phyloP scores from a whole-genome alignment of 2,797 vertebrate genomes.

The Cynopterus sphinx region DNA sequence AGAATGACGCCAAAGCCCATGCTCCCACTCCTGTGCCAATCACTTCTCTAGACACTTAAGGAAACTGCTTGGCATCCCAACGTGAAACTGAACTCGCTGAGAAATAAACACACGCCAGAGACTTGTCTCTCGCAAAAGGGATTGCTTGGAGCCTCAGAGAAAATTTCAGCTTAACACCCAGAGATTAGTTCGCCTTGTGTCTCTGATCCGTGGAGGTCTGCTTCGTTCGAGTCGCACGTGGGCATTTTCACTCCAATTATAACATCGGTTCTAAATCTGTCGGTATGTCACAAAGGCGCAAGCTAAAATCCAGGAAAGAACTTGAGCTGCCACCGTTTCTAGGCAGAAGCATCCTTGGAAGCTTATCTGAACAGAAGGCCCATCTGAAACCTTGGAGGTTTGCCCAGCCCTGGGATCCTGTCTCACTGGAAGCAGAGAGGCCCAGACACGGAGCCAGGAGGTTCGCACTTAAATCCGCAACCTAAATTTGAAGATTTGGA shows the following conservation, averaged over 20 bases:
- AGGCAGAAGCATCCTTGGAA: constrained; percentile 62
- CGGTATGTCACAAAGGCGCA: constrained; percentile 58
- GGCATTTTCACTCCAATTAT: constrained; percentile 48
- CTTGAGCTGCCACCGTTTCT: constrained; percentile 22
- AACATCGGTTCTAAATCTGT: constrained; percentile 64
- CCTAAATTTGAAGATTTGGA: constrained; percentile 22
- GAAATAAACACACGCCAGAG: neutral
- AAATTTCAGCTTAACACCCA: neutral
- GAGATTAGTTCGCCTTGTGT: neutral
- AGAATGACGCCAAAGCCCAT: neutral
- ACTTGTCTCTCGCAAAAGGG: neutral
- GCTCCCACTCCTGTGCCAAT: neutral
- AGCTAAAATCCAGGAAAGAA: constrained; percentile 40
- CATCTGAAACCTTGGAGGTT: constrained; percentile 62
- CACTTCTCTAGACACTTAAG: neutral
- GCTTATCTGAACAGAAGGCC: constrained; percentile 71
- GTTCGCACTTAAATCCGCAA: neutral
- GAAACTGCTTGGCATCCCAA: neutral
- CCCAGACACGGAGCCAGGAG: neutral
- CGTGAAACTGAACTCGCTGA: neutral
- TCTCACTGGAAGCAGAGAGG: constrained; percentile 45
- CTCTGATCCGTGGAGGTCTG: constrained; percentile 14
- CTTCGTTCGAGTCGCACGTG: constrained; percentile 60
- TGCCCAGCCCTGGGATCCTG: constrained; percentile 60
- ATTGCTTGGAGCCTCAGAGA: neutral